Evolutionary conservation across 1,140 invertebrate species (phyloP).

Genomic region (Platorchestia sp.): DNA sequence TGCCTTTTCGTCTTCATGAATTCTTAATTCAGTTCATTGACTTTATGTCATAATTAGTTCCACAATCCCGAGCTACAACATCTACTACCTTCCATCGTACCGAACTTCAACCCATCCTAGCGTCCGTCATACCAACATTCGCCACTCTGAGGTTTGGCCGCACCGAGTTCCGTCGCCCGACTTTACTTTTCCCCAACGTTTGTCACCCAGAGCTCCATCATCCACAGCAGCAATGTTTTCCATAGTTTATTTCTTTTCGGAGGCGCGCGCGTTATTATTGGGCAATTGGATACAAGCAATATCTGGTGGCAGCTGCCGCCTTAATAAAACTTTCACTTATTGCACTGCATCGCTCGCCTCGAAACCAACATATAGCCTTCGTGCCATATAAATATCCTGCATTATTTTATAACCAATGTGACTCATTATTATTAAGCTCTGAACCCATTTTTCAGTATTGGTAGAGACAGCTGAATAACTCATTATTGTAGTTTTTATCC

Average conservation of each 20-base stretch:
- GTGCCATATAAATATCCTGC: background rate
- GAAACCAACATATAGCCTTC: background rate
- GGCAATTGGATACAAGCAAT: slow-evolving; percentile 30
- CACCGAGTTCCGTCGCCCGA: background rate
- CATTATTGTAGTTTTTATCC: too few species aligned
- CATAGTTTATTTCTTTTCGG: slow-evolving; percentile 1
- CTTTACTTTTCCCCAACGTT: too few species aligned
- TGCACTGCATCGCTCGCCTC: slow-evolving; percentile 1
- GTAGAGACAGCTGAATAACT: background rate
- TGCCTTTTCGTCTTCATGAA: background rate
- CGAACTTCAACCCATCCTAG: background rate
- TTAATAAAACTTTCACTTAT: slow-evolving; percentile 41
- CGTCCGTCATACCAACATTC: background rate
- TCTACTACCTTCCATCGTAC: background rate
- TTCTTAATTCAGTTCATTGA: background rate
- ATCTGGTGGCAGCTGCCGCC: slow-evolving; percentile 21
- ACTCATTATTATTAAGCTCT: background rate
- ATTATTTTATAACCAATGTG: background rate
- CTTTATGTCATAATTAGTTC: background rate
- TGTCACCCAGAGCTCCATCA: background rate
- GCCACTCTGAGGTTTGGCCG: background rate
- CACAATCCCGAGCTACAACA: background rate
- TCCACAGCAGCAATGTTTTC: background rate
- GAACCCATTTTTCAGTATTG: background rate
- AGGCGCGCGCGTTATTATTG: background rate